phyloP scores from a whole-genome alignment of 2,888 invertebrate species.

The Drosophila meridionalis region DNA sequence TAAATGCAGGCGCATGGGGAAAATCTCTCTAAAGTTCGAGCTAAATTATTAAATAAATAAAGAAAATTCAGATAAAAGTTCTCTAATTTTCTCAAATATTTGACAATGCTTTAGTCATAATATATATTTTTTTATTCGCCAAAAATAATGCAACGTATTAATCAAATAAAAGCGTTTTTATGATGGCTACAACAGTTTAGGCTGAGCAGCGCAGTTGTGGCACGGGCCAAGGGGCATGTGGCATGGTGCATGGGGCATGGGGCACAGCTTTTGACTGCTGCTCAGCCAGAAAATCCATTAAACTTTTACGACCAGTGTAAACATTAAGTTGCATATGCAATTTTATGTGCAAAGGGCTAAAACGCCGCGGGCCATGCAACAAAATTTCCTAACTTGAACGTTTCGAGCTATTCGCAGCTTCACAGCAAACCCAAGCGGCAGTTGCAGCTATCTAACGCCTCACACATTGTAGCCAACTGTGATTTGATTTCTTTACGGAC shows the following conservation, averaged over 20 bases:
- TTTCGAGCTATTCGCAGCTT: conserved; percentile 37
- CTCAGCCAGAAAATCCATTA: conserved; percentile 70
- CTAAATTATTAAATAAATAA: not conserved
- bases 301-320: conserved; percentile 80
- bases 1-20: not conserved
- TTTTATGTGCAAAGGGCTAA: conserved; percentile 68
- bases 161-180: conserved; percentile 69
- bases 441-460: conserved; percentile 39
- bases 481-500: conserved; percentile 44
- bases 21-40: not conserved
- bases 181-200: conserved; percentile 52
- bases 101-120: conserved; percentile 28
- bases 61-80: not conserved
- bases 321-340: conserved; percentile 80
- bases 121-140: not conserved
- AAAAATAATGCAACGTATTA: conserved; percentile 48
- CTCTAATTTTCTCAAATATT: conserved; percentile 37
- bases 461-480: conserved; percentile 63
- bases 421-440: conserved; percentile 4
- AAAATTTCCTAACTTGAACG: conserved; percentile 58
- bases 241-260: not conserved
- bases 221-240: no score
- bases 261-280: not conserved
- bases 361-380: conserved; percentile 58
- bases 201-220: conserved; percentile 1